phyloP scores from a whole-genome alignment of 2,888 invertebrate genomes.

The Tipula unca region DNA sequence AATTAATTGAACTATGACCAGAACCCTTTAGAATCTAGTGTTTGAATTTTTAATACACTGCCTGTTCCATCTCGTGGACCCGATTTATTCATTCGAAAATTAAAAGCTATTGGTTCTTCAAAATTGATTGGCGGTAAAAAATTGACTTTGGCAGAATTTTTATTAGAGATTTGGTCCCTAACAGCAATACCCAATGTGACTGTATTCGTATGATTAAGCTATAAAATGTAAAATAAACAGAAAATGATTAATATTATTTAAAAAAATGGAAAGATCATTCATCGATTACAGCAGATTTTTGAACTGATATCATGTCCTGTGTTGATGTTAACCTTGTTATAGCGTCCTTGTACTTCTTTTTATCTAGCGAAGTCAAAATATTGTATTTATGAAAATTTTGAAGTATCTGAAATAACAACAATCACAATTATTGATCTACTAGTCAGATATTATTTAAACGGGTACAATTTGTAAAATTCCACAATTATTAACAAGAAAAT shows the following conservation, averaged over 20 bases:
- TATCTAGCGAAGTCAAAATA: slow-evolving; percentile 36
- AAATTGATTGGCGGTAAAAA: background rate
- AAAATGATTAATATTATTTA: background rate
- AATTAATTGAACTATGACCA: background rate
- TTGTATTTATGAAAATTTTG: slow-evolving; percentile 31
- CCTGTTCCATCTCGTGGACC: background rate
- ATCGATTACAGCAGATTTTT: background rate
- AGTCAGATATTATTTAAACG: slow-evolving; percentile 25
- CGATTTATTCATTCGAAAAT: background rate
- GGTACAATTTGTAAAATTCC: slow-evolving; percentile 57
- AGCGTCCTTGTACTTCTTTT: slow-evolving; percentile 31
- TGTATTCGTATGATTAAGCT: background rate
- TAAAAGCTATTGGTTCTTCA: background rate
- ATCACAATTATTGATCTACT: background rate
- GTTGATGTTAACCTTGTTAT: slow-evolving; percentile 22
- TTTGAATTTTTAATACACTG: background rate
- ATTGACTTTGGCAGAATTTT: background rate
- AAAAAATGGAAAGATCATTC: background rate
- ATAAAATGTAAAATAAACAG: background rate
- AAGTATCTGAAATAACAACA: slow-evolving; percentile 31
- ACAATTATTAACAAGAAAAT: slow-evolving; percentile 59
- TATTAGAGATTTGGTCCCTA: background rate
- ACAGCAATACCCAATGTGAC: background rate
- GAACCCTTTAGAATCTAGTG: background rate
- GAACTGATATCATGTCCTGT: background rate